phyloP scores from a whole-genome alignment of 2,888 invertebrate genomes.

The Drosophila macrospina region DNA sequence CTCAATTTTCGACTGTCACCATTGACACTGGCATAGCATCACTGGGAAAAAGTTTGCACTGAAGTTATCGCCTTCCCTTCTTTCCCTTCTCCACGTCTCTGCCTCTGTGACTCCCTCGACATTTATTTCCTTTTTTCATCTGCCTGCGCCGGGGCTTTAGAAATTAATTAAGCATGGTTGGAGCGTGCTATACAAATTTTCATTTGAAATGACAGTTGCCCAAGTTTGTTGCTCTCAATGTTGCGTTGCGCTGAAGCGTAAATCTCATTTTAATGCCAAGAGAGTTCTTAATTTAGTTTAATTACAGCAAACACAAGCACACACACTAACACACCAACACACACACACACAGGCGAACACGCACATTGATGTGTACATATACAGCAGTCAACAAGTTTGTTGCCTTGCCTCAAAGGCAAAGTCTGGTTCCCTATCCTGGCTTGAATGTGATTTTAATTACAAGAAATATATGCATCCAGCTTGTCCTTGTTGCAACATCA shows the following conservation, averaged over 20 bases:
- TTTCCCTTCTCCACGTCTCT: too few relatives aligned
- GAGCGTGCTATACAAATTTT: conserved; percentile 60
- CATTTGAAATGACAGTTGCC: conserved; percentile 63
- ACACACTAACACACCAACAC: too few relatives aligned
- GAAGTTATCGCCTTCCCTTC: conserved; percentile 28
- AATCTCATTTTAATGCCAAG: conserved; percentile 82
- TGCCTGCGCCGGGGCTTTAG: conserved; percentile 40
- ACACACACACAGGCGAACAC: conserved; percentile 14
- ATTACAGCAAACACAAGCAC: conserved; percentile 72
- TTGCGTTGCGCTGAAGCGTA: conserved; percentile 72
- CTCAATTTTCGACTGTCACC: conserved; percentile 58
- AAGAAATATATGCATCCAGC: conserved; percentile 75
- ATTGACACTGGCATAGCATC: conserved; percentile 49
- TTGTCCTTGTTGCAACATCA: conserved; percentile 52
- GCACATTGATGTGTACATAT: background rate
- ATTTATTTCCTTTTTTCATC: conserved; percentile 15
- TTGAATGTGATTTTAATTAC: conserved; percentile 81
- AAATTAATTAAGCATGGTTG: conserved; percentile 65
- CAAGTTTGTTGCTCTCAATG: conserved; percentile 62
- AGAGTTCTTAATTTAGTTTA: conserved; percentile 82
- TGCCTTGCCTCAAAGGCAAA: conserved; percentile 76
- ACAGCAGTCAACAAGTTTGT: conserved; percentile 75
- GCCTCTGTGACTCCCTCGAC: background rate
- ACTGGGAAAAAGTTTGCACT: conserved; percentile 31
- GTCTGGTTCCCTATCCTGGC: conserved; percentile 48